Evolutionary conservation across 1,140 invertebrate genomes (phyloP), one percentile per base, ranked within the genome.

Genomic region (Drosophila gunungcola): DNA sequence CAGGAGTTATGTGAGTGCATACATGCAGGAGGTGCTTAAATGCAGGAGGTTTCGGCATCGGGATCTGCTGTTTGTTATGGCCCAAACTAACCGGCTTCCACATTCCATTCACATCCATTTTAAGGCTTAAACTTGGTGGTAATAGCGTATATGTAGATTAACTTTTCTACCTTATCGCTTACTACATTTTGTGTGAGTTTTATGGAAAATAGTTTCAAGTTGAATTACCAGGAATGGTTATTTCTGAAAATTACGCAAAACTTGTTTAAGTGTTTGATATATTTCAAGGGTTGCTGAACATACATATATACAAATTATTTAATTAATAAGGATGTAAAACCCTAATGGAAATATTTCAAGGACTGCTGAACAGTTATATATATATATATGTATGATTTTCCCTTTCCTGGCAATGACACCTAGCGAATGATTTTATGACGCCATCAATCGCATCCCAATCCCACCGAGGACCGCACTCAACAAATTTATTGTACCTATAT

Each of bases 1-100:
- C 49, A 56, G 49, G 42, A 70, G 45, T 70, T 69, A 69, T 69
- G 65, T 34, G 65, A 69, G 62, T 70, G 64, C 42, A 63, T 27
- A 69, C 48, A 68, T 55, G 48, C 32, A 10, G 12, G 12, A 3
- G 42, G 63, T 68, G 63, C 67, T 67, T 51, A 67, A 69, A 55
- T 65, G 63, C 67, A 55, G 67, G 3, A 32, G 6, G 16, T 21
- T 21, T 21, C 16, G 16, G 16, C 16, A 21, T 21, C 16, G 41
- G 27, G 9, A 46, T 68, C 46, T 52, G 36, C 48, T 51, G 46
- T 25, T 21, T 29, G 48, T 36, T 38, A 53, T 32, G 45, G 63
- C 41, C 58, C 27, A 11, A 12, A 10, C 27, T 13, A 56, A 34
- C 41, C 36, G 21, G 42, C 67, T 41, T 27, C 36, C 34, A 69